Conservation (phyloP, 2,888 invertebrate species). For the Allacma fusca region DNA sequence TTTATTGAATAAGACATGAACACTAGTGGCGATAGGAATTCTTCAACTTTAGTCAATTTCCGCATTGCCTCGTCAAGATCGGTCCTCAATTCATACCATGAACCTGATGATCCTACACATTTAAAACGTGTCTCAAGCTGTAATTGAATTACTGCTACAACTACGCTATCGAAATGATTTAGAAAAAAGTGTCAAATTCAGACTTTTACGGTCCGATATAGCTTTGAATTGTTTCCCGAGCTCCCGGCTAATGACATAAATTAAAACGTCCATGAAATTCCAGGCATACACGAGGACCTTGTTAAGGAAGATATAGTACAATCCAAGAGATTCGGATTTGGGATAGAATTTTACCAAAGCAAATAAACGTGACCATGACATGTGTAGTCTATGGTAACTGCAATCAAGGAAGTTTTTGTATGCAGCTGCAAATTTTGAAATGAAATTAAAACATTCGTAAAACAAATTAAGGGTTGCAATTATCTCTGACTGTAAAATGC, state of each 20-base stretch:
- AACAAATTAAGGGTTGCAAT: too few species aligned
- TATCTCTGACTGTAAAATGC: too few species aligned
- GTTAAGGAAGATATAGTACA: conserved; percentile 29
- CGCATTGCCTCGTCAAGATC: background rate
- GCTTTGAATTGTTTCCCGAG: background rate
- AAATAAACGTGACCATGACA: background rate
- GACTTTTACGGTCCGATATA: background rate
- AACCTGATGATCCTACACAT: background rate
- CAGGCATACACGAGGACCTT: conserved; percentile 36
- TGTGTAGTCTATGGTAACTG: conserved; percentile 18
- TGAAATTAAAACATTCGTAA: background rate
- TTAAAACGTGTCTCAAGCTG: too few species aligned
- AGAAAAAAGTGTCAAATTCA: too few species aligned
- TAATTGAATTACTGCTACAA: background rate
- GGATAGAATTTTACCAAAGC: background rate
- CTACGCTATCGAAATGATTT: background rate
- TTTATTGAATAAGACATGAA: background rate
- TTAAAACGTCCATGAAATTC: conserved; percentile 41
- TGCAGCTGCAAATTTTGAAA: background rate
- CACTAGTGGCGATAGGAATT: background rate
- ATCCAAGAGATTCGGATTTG: background rate
- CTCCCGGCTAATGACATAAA: conserved; percentile 1
- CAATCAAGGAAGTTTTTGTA: conserved; percentile 18
- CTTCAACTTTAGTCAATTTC: background rate
- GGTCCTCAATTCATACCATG: background rate